A percentile compares a stretch with the other conserved stretches of the same genome.
phyloP scores from a whole-genome alignment of 2,797 vertebrate genomes.

The Channallabes apus region DNA sequence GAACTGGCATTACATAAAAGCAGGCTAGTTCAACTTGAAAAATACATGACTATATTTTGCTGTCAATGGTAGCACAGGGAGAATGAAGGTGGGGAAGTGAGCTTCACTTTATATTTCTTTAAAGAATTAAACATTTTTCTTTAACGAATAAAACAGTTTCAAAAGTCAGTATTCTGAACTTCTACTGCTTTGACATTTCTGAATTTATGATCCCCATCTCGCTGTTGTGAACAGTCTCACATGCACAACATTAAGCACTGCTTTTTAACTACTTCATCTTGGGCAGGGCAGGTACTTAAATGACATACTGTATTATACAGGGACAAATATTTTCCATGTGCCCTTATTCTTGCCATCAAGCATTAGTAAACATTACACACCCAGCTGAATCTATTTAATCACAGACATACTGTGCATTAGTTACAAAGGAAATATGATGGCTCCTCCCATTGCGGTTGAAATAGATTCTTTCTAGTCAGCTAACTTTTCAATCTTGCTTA shows the following conservation, averaged over 20 bases:
- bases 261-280: neutral
- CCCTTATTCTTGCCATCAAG: neutral
- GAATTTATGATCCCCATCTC: neutral
- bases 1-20: constrained; percentile 11
- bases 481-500: neutral
- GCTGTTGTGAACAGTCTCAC: neutral
- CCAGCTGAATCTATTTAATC: neutral
- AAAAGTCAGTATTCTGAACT: neutral
- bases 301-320: neutral
- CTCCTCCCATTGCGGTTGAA: neutral
- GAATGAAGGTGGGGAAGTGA: neutral
- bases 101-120: neutral
- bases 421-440: neutral
- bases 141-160: neutral
- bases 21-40: neutral
- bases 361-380: neutral
- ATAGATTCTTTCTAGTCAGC: neutral
- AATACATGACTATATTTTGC: neutral
- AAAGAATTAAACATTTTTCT: neutral
- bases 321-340: neutral
- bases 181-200: neutral
- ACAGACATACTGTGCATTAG: neutral
- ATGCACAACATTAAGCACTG: neutral
- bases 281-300: neutral
- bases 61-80: neutral